Evolutionary conservation across 2,888 invertebrate species (phyloP).

Genomic region (Lagria hirta): DNA sequence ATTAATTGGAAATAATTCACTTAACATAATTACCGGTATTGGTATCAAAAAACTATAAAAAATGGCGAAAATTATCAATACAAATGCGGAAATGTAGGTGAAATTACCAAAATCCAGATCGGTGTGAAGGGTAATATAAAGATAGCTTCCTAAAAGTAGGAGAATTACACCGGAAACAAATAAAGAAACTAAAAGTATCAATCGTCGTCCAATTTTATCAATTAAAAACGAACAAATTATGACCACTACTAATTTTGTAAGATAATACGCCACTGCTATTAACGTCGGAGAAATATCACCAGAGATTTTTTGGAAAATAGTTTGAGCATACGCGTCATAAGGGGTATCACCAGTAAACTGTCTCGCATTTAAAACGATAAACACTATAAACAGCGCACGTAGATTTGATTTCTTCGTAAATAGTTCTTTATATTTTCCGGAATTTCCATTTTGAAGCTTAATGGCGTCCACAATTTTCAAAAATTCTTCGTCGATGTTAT

Average conservation of each 20-base stretch:
- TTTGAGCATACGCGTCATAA: conserved; percentile 63
- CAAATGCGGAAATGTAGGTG: neutral
- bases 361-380: conserved; percentile 39
- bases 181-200: conserved; percentile 1
- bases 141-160: neutral
- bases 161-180: neutral
- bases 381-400: conserved; percentile 6
- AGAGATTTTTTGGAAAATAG: conserved; percentile 52
- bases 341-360: conserved; percentile 63
- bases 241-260: neutral
- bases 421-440: conserved; percentile 5
- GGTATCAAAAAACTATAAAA: conserved; percentile 24
- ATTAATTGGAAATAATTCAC: conserved; percentile 55
- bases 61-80: neutral
- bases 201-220: conserved; percentile 5
- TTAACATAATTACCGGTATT: conserved; percentile 52
- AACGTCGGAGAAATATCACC: conserved; percentile 51
- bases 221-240: conserved; percentile 1
- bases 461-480: conserved; percentile 2
- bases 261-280: conserved; percentile 50
- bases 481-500: conserved; percentile 9
- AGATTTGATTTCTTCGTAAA: conserved; percentile 5
- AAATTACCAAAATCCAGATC: neutral
- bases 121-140: neutral
- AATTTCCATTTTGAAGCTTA: conserved; percentile 2